A percentile compares a stretch with the other conserved stretches of the same genome.
These are phyloP conservation scores for Stomatorhinus ivindoensis DNA, from an alignment of 2,113 vertebrate genomes.

Conservation along the genomic window DNA sequence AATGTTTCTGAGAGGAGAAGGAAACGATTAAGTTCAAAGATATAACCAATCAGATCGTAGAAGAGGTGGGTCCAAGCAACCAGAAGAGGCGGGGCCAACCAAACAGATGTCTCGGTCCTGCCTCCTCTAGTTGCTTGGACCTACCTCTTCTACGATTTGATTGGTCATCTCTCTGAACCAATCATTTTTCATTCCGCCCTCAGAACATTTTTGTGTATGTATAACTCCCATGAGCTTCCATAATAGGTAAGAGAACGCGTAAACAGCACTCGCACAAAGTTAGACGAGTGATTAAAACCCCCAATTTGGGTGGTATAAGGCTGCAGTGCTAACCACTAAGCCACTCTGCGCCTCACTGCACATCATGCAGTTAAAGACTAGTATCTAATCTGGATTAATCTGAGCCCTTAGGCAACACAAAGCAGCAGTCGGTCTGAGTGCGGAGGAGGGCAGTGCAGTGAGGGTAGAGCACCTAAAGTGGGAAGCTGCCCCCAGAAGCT, in stretches of 20 bases:
- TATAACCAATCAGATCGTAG: no score
- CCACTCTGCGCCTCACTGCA: neutral
- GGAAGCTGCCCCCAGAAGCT: neutral
- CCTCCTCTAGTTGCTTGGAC: no score
- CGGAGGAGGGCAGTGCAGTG: neutral
- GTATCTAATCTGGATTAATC: neutral
- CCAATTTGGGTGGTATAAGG: neutral
- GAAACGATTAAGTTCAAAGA: no score
- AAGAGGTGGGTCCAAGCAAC: no score
- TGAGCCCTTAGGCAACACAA: neutral
- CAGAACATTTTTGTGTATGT: no score
- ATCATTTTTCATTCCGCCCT: no score
- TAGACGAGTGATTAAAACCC: neutral
- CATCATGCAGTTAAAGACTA: neutral
- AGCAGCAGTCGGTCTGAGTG: neutral
- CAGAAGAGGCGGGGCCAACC: no score
- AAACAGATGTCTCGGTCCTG: no score
- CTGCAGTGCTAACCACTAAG: neutral
- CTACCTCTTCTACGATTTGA: no score
- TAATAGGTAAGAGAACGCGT: neutral
- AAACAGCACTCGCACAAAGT: neutral
- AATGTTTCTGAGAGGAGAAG: no score
- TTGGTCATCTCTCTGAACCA: no score
- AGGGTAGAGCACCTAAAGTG: neutral
- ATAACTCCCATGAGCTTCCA: neutral